phyloP scores from a whole-genome alignment of 2,113 vertebrate species.

The Apeltes quadracus region DNA sequence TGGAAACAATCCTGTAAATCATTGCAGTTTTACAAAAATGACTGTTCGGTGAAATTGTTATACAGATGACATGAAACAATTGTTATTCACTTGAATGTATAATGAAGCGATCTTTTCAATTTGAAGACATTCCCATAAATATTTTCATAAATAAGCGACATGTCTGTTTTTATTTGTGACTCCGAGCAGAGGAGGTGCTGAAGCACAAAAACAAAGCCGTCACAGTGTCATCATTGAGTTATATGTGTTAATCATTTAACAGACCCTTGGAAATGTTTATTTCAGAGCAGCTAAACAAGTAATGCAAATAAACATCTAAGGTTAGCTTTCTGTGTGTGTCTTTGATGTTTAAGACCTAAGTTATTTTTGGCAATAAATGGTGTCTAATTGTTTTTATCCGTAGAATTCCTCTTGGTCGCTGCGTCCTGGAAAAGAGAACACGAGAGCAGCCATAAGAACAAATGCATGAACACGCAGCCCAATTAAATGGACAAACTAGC shows the following conservation, averaged over 20 bases:
- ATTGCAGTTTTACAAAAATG: conserved; percentile 31
- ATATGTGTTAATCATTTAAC: not conserved
- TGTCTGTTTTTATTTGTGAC: conserved; percentile 37
- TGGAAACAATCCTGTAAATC: conserved; percentile 40
- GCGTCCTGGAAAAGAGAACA: conserved; percentile 70
- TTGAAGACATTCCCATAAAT: conserved; percentile 72
- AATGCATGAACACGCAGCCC: not conserved
- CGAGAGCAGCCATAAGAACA: not conserved
- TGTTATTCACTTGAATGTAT: conserved; percentile 68
- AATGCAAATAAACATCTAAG: not conserved
- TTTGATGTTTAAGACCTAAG: not conserved
- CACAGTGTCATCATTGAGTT: no score
- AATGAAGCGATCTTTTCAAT: conserved; percentile 53
- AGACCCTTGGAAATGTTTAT: not conserved
- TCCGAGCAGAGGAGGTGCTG: no score
- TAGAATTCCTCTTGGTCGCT: conserved; percentile 57
- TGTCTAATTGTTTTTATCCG: conserved; percentile 7
- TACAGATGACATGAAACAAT: conserved; percentile 10
- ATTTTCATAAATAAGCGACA: conserved; percentile 65
- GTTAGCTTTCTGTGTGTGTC: not conserved
- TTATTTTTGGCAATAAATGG: not conserved
- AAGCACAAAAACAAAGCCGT: no score
- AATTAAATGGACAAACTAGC: not conserved
- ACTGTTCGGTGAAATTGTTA: conserved; percentile 21
- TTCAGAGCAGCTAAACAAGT: not conserved